Evolutionary conservation across 1,140 invertebrate species (phyloP), one percentile per base, ranked within the genome.

Genomic region (Stegodyphus dumicola): DNA sequence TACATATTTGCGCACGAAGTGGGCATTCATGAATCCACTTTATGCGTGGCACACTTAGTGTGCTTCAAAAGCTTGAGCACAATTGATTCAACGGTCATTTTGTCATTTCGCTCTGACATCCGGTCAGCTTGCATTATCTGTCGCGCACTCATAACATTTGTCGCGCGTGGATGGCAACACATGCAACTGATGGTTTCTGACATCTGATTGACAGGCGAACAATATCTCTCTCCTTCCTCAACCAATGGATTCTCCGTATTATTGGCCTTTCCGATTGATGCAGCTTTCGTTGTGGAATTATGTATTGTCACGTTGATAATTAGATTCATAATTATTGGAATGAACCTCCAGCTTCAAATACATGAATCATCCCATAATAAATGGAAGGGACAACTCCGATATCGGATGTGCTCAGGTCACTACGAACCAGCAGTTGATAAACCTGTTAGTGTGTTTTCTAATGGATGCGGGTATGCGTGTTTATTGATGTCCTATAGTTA

Each of bases 281-380:
- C 56, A 15, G 56, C 56, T 60, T 60, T 60, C 56, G 56, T 60
- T 5, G 15, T 56, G 17, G 65, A 67, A 17, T 67, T 67, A 67
- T n/a, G 7, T 18, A 53, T 74, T 65, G 70, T 60, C 54, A 65
- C 11, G 69, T 51, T 56, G 56, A 53, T 81, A 74, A 81, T 81
- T 81, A 74, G 79, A 81, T 81, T 81, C 70, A 81, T 81, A 81
- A 81, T 81, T 81, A 81, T 71, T 74, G 33, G 48, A 15, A 60
- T 67, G 65, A 52, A 48, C 48, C 79, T 65, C 52, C 17, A 65
- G 67, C 9, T 60, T 60, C 65, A 53, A 80, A 60, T 60, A 1
- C 33, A 80, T 80, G 77, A 71, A 60, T 78, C 77, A 80, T 60
- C 65, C 53, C 9, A 49, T 74, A 74, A 74, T 81, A 81, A 52